phyloP scores from a whole-genome alignment of 2,113 vertebrate species.

The Dromas ardeola region DNA sequence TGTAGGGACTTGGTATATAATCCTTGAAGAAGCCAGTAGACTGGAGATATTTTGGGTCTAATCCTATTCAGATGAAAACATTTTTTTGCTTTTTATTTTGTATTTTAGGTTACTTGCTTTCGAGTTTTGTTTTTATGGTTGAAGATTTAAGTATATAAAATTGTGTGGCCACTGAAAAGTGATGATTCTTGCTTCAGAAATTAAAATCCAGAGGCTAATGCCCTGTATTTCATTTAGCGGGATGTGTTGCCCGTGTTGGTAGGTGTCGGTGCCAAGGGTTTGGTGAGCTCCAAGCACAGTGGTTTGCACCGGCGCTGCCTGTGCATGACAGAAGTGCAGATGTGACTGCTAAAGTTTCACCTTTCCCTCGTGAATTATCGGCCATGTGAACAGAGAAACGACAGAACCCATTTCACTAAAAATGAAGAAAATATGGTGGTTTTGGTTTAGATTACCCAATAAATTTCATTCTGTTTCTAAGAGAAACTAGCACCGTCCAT shows the following conservation, averaged over 20 bases:
- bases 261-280: background rate
- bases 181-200: background rate
- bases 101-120: background rate
- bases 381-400: background rate
- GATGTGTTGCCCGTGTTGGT: accelerated
- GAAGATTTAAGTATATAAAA: background rate
- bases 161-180: background rate
- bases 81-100: background rate
- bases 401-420: background rate
- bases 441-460: slow-evolving; percentile 9
- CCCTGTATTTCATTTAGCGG: background rate
- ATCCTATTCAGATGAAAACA: background rate
- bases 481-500: slow-evolving; percentile 1
- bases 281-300: background rate
- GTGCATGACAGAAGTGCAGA: accelerated
- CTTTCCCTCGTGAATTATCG: background rate
- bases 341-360: background rate
- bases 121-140: background rate
- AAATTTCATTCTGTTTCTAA: slow-evolving; percentile 11
- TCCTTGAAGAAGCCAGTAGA: background rate
- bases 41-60: background rate
- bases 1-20: background rate
- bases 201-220: background rate
- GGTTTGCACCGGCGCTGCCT: accelerated
- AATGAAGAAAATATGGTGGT: background rate